Conservation (phyloP, 2,888 invertebrate genomes). For the Rhagophthalmus giganteus region DNA sequence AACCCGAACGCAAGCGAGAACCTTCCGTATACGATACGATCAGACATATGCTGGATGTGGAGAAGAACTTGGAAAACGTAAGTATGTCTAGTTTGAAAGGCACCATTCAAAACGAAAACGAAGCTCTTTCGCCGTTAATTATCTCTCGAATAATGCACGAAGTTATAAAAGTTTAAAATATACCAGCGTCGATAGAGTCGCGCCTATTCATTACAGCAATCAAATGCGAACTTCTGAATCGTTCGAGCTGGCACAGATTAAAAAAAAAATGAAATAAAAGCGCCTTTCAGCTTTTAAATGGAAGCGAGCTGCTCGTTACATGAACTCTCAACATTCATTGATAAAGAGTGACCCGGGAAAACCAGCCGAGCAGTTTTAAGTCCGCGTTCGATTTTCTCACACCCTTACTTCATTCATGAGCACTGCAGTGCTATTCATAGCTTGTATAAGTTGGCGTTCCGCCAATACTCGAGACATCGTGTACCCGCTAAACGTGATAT, state of each 20-base stretch:
- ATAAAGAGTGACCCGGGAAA: slow-evolving; percentile 17
- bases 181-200: too few species aligned
- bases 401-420: slow-evolving; percentile 36
- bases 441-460: slow-evolving; percentile 24
- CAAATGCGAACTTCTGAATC: too few species aligned
- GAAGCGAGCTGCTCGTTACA: too few species aligned
- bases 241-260: too few species aligned
- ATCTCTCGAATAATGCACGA: too few species aligned
- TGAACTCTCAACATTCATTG: slow-evolving; percentile 22
- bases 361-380: slow-evolving; percentile 10
- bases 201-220: too few species aligned
- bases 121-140: too few species aligned
- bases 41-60: slow-evolving; percentile 61
- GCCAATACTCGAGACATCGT: slow-evolving; percentile 31
- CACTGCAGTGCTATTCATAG: slow-evolving; percentile 26
- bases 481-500: slow-evolving; percentile 4
- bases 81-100: slow-evolving; percentile 47
- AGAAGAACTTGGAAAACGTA: slow-evolving; percentile 61
- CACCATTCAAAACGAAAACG: too few species aligned
- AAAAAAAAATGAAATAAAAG: too few species aligned
- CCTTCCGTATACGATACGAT: slow-evolving; percentile 62
- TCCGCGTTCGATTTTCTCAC: slow-evolving; percentile 40
- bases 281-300: not conserved
- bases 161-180: too few species aligned
- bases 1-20: slow-evolving; percentile 43